Evolutionary conservation across 37 sponge, comb jelly and placozoan genomes (phyloP).

Genomic region (Diacarnus erythraeanus): DNA sequence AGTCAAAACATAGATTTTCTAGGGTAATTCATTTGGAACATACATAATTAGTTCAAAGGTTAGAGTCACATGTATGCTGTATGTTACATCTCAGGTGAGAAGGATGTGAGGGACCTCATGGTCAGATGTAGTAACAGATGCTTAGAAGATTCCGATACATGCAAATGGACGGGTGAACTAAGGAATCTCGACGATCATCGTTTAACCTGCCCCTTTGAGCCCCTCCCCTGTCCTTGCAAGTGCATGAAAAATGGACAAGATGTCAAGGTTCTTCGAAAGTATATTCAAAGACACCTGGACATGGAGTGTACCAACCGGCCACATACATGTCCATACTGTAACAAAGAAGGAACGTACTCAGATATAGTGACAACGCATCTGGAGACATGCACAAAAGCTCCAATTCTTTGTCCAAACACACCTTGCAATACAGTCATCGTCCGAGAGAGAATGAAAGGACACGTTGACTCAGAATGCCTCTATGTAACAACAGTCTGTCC

Average conservation of each 20-base stretch:
- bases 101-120: background rate
- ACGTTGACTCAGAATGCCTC: background rate
- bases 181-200: background rate
- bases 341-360: background rate
- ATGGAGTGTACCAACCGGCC: background rate
- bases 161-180: constrained; percentile 1
- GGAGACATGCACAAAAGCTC: background rate
- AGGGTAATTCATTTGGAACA: too few relatives aligned
- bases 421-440: background rate
- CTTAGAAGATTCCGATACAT: background rate
- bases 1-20: too few relatives aligned
- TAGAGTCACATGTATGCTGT: too few relatives aligned
- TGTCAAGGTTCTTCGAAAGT: background rate
- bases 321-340: background rate
- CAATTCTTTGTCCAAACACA: background rate
- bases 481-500: background rate
- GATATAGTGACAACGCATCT: background rate
- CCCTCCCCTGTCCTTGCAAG: background rate
- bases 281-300: background rate
- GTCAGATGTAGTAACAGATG: background rate
- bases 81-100: background rate
- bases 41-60: too few relatives aligned
- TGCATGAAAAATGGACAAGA: background rate
- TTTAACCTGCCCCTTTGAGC: background rate
- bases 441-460: background rate